Percentiles rank a stretch among this genome's conserved stretches.
phyloP scores from a whole-genome alignment of 2,888 invertebrate species.

The Mesopsocus fuscifrons region DNA sequence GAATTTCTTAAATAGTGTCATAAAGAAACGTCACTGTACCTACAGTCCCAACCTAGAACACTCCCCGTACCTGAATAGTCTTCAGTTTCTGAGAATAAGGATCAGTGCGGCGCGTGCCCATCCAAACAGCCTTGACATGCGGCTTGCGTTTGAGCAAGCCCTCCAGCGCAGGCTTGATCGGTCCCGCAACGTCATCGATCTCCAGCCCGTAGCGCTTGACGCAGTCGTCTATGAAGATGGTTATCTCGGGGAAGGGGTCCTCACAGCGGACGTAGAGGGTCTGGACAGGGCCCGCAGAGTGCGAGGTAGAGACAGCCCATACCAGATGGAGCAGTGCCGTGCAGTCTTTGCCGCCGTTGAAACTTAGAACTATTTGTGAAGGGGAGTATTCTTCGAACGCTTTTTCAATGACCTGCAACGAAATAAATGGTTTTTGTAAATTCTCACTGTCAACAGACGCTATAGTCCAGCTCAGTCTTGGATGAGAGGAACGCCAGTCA shows the following conservation, averaged over 20 bases:
- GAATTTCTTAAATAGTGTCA: no score
- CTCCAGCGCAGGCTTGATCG: constrained; percentile 51
- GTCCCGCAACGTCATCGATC: constrained; percentile 43
- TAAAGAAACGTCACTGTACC: no score
- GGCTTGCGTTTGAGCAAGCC: constrained; percentile 32
- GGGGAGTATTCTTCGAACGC: constrained; percentile 20
- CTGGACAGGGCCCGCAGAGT: constrained; percentile 21
- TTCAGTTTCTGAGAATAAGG: constrained; percentile 51
- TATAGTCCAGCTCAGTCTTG: no score
- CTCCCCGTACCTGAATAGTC: constrained; percentile 55
- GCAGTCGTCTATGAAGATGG: constrained; percentile 59
- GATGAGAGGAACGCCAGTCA: no score
- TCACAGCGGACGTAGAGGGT: constrained; percentile 65
- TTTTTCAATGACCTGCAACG: constrained; percentile 15
- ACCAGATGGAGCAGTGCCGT: constrained; percentile 69
- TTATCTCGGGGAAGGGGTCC: constrained; percentile 70
- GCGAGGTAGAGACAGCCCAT: constrained; percentile 28
- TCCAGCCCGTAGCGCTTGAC: constrained; percentile 50
- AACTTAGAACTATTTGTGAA: constrained; percentile 69
- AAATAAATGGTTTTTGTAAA: no score
- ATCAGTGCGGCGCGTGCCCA: constrained; percentile 84
- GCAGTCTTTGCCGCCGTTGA: constrained; percentile 98
- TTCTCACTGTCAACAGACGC: no score
- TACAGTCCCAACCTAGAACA: no score
- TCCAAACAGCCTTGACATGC: constrained; percentile 61